Conservation (phyloP, 1,140 invertebrate genomes). For the Neodiprion virginianus region DNA sequence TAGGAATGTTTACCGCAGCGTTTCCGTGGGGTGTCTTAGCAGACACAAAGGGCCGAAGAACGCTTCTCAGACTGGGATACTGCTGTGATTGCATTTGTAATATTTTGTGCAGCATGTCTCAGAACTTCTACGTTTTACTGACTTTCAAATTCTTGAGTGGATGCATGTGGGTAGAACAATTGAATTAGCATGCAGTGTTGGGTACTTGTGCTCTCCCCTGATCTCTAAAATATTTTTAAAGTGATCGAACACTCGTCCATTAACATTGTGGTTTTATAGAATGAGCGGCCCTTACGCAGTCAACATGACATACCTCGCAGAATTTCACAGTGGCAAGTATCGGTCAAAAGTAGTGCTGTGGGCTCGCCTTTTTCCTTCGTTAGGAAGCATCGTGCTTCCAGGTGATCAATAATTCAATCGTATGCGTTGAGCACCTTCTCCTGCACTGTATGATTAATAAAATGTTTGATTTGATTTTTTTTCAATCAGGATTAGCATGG, state of each 20-base stretch:
- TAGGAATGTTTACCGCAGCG: slow-evolving; percentile 59
- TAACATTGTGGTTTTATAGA: slow-evolving; percentile 45
- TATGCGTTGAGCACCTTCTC: slow-evolving; percentile 1
- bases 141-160: slow-evolving; percentile 75
- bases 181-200: too few species aligned
- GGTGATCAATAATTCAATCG: not conserved
- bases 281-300: slow-evolving; percentile 74
- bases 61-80: slow-evolving; percentile 65
- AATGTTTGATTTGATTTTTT: slow-evolving; percentile 16
- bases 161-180: slow-evolving; percentile 68
- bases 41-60: slow-evolving; percentile 65
- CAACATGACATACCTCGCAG: slow-evolving; percentile 69
- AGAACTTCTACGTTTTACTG: slow-evolving; percentile 71
- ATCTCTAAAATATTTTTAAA: slow-evolving; percentile 10
- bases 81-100: slow-evolving; percentile 70
- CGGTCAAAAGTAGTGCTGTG: slow-evolving; percentile 55
- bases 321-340: slow-evolving; percentile 67
- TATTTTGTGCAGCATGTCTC: slow-evolving; percentile 68
- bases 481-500: slow-evolving; percentile 67
- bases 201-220: not conserved
- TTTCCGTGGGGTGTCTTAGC: slow-evolving; percentile 70
- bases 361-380: not conserved
- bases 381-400: not conserved
- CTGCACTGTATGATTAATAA: slow-evolving; percentile 14
- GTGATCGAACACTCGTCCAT: not conserved